Evolutionary conservation across 2,888 invertebrate genomes (phyloP), one percentile per base, ranked within the genome.

Genomic region (Lasioglossum leucozonium): DNA sequence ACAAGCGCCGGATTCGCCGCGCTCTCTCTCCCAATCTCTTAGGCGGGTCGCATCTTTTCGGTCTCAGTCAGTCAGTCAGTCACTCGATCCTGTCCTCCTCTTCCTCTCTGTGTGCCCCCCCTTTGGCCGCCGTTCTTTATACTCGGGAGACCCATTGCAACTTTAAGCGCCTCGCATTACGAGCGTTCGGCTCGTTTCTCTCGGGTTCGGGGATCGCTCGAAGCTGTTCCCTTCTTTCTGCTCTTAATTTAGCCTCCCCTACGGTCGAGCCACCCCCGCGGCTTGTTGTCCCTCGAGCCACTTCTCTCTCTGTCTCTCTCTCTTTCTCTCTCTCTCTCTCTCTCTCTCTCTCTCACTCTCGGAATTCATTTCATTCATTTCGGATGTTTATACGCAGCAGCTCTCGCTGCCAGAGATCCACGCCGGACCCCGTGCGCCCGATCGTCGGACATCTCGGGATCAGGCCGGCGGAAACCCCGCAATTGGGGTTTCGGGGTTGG

Each of bases 141-240:
- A 89, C 93, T 90, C 93, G 62, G 71, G 93, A 90, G 93, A 92
- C 91, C 91, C 92, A 93, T 93, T 89, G 93, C 92, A 92, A 93
- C 91, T 93, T 93, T 93, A 93, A 93, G 90, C 92, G 91, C 90
- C 91, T 92, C 92, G 90, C 92, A 93, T 93, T 93, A 92, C 91
- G 92, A 89, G 89, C 90, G 88, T 93, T 89, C 92, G 87, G 88
- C 89, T 90, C 90, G 89, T 92, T 90, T 90, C 92, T 92, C 90
- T 89, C 88, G 85, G 67, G 81, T 90, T 90, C 81, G 82, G 81
- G 82, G 82, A 91, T 85, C 69, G 85, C 84, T 79, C 84, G 84
- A 88, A 88, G 81, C 88, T 82, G 81, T 71, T 86, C 88, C 87
- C 89, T 90, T 87, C 89, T 89, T 88, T 81, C 85, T 67, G 75